phyloP scores from a whole-genome alignment of 2,113 vertebrate genomes.

The Crocuta crocuta region DNA sequence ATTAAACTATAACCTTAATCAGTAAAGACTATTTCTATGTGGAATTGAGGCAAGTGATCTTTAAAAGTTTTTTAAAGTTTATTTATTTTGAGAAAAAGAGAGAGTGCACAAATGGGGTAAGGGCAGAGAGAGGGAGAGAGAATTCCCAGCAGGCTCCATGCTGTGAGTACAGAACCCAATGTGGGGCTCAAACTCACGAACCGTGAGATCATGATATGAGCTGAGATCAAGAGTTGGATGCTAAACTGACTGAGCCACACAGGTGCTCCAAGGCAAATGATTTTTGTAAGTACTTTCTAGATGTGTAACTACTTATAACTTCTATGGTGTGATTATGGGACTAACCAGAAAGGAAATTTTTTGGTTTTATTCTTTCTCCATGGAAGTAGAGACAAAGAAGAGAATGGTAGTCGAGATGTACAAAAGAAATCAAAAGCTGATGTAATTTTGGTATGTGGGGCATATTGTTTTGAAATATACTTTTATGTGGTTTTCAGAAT shows the following conservation, averaged over 20 bases:
- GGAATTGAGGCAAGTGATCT: constrained; percentile 14
- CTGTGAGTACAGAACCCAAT: too few species aligned
- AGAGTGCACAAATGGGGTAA: too few species aligned
- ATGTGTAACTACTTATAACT: not conserved
- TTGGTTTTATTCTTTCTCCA: not conserved
- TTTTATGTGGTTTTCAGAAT: constrained; percentile 59
- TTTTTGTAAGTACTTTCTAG: not conserved
- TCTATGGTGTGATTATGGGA: not conserved
- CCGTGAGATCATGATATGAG: too few species aligned
- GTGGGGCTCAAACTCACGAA: too few species aligned
- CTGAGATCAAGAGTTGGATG: too few species aligned
- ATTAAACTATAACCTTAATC: constrained; percentile 33
- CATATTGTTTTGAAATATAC: constrained; percentile 38
- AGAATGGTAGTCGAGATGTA: not conserved
- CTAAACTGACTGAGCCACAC: too few species aligned
- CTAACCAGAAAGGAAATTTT: constrained; percentile 34
- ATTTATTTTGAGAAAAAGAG: too few species aligned
- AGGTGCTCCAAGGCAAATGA: too few species aligned
- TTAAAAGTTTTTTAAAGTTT: not conserved
- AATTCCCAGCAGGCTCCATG: too few species aligned
- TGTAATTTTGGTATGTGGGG: not conserved
- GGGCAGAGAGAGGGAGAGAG: too few species aligned
- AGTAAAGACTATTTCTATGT: constrained; percentile 4
- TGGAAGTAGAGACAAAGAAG: not conserved
- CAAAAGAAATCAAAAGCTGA: constrained; percentile 1